A percentile compares a stretch with the other conserved stretches of the same genome.
Evolutionary conservation across 2,888 invertebrate species (phyloP).

Genomic region (Cinara cedri): DNA sequence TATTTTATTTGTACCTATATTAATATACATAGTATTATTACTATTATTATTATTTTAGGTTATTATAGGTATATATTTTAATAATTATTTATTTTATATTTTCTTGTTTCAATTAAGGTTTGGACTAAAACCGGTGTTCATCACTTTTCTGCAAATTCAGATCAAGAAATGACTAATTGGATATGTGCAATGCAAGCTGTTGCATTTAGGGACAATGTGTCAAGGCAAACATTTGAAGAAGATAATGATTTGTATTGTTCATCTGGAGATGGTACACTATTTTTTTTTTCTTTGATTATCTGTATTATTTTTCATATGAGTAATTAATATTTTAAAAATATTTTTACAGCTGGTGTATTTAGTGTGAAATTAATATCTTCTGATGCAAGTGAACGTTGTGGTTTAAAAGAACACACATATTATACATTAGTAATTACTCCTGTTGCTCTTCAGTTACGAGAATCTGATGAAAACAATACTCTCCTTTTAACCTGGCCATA

Average conservation of each 20-base stretch:
- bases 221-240: conserved; percentile 75
- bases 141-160: conserved; percentile 71
- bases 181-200: conserved; percentile 79
- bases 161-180: conserved; percentile 78
- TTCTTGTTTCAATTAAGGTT: conserved; percentile 64
- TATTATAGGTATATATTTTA: not conserved
- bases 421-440: conserved; percentile 76
- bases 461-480: conserved; percentile 69
- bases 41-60: too few relatives aligned
- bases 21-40: too few relatives aligned
- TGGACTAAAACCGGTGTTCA: conserved; percentile 74
- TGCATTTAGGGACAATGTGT: conserved; percentile 75
- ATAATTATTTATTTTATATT: not conserved
- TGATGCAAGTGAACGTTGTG: conserved; percentile 79
- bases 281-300: not conserved
- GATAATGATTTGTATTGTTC: conserved; percentile 89
- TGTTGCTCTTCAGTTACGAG: conserved; percentile 76
- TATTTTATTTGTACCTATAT: too few relatives aligned
- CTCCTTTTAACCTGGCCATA: conserved; percentile 82
- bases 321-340: not conserved
- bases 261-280: conserved; percentile 70
- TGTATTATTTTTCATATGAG: not conserved
- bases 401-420: conserved; percentile 72
- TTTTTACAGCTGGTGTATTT: conserved; percentile 69
- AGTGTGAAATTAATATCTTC: conserved; percentile 78